A percentile compares a stretch with the other conserved stretches of the same genome.
phyloP scores from a whole-genome alignment of 2,113 vertebrate genomes.

The Lepisosteus osseus region DNA sequence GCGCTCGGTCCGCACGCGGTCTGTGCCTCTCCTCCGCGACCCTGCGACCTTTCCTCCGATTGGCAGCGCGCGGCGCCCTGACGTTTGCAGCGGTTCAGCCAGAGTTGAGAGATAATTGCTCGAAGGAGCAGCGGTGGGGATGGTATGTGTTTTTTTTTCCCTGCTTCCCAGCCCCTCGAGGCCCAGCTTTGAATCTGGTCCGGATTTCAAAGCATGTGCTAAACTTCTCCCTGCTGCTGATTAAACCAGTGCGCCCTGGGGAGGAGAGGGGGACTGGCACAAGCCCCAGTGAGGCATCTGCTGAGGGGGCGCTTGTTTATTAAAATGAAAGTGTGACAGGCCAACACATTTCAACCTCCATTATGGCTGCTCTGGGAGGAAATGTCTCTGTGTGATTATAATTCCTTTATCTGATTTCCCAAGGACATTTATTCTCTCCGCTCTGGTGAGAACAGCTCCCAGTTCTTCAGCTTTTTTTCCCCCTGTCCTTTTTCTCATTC shows the following conservation, averaged over 20 bases:
- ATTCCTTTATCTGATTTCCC: constrained; percentile 7
- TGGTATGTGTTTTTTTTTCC: constrained; percentile 44
- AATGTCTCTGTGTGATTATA: constrained; percentile 1
- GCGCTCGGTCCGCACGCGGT: constrained; percentile 24
- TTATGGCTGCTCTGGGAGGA: background rate
- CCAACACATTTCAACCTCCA: background rate
- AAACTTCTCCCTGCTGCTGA: constrained; percentile 65
- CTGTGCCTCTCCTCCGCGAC: constrained; percentile 44
- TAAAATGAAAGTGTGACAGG: constrained; percentile 10
- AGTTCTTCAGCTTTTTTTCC: background rate
- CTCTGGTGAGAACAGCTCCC: background rate
- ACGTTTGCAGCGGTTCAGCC: constrained; percentile 66
- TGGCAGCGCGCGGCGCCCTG: constrained; percentile 60
- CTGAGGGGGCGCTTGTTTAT: constrained; percentile 47
- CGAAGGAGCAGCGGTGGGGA: constrained; percentile 50
- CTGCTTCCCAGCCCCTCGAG: constrained; percentile 42
- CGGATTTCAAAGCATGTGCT: constrained; percentile 67
- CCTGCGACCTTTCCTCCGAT: constrained; percentile 58
- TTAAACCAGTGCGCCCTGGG: constrained; percentile 63
- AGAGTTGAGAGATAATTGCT: constrained; percentile 68
- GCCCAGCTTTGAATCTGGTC: constrained; percentile 64
- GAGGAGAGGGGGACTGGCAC: constrained; percentile 50
- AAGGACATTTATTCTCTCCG: background rate
- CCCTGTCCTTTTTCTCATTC: background rate
- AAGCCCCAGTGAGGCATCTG: constrained; percentile 42